Conservation (phyloP, 2,888 invertebrate species). For the Syrphus vitripennis region DNA sequence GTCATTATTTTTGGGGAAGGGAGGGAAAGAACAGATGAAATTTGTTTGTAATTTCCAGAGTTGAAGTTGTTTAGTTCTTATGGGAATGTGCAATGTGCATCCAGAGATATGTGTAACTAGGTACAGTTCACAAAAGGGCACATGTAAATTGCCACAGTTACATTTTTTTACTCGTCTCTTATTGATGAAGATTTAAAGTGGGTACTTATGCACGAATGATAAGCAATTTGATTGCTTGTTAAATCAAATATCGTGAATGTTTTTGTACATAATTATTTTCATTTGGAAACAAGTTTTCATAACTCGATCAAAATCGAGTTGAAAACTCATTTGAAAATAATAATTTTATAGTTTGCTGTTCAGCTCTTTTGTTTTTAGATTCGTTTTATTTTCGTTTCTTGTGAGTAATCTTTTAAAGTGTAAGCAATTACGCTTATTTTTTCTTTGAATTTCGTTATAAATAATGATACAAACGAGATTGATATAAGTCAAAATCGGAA, state of each 20-base stretch:
- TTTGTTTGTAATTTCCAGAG: neutral
- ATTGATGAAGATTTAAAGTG: constrained; percentile 31
- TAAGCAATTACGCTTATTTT: too few relatives aligned
- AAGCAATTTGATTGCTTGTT: constrained; percentile 56
- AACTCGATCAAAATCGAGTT: too few relatives aligned
- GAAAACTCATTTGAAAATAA: neutral
- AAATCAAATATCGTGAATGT: constrained; percentile 45
- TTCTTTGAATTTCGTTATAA: too few relatives aligned
- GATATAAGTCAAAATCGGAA: neutral
- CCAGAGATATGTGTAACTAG: neutral
- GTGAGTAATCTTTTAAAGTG: neutral
- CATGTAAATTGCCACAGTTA: constrained; percentile 50
- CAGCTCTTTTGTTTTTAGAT: neutral
- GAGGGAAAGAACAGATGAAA: too few relatives aligned
- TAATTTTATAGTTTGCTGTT: too few relatives aligned
- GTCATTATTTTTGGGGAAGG: neutral
- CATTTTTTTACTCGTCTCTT: constrained; percentile 13
- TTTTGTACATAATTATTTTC: constrained; percentile 32
- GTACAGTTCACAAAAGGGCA: neutral
- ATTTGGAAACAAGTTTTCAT: too few relatives aligned
- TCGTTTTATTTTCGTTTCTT: too few relatives aligned
- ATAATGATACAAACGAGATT: too few relatives aligned
- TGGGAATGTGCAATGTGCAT: neutral
- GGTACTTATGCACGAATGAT: constrained; percentile 46
- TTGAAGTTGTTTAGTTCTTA: neutral